These are phyloP conservation scores for Melierax canorus DNA, from an alignment of 2,113 vertebrate species.

Conservation along the genomic window DNA sequence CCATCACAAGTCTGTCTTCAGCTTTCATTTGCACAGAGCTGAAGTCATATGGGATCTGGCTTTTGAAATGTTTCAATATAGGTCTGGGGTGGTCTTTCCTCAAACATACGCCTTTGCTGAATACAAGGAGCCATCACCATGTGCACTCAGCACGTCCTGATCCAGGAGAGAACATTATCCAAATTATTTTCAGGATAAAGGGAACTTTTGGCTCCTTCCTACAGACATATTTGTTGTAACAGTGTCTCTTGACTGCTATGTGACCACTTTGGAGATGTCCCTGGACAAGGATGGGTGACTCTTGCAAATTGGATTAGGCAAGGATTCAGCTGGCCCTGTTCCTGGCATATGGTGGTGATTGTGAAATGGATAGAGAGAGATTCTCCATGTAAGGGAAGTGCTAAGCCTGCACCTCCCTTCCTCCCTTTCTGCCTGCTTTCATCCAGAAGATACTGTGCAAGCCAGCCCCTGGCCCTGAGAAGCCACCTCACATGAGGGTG, in stretches of 20 bases:
- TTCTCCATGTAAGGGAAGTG: background rate
- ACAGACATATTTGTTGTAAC: background rate
- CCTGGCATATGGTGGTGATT: background rate
- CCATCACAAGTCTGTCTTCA: background rate
- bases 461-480: background rate
- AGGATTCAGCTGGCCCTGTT: background rate
- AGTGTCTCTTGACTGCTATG: background rate
- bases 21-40: background rate
- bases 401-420: background rate
- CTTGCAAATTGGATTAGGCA: background rate
- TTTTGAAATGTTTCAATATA: background rate
- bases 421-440: background rate
- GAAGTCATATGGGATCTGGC: background rate
- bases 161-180: background rate
- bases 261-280: background rate
- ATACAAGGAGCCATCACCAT: background rate
- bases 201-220: background rate
- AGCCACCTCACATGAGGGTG: background rate
- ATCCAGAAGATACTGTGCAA: background rate
- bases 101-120: background rate
- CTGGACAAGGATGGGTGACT: background rate
- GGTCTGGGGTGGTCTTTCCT: background rate
- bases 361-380: background rate
- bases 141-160: background rate
- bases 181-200: background rate